Evolutionary conservation across 2,797 vertebrate species (phyloP), one percentile per base, ranked within the genome.

Genomic region (Sebastes goodei): DNA sequence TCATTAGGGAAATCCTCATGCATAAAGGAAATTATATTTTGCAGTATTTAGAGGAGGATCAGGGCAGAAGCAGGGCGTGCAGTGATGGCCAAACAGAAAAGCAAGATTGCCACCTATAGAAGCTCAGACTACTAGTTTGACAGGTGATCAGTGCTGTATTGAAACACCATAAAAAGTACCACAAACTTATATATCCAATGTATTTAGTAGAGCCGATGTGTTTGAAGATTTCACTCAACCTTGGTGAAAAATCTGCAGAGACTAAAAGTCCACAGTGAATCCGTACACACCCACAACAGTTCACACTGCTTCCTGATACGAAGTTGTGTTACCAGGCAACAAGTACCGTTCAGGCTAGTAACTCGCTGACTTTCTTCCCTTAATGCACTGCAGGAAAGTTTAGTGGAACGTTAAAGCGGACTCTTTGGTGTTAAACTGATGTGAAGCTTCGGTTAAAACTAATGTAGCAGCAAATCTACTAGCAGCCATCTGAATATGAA

Each of bases 291-390:
- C 74, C 83, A 90, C 89, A 86, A 81, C 71, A 73, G 61, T 67
- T 79, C 71, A 68, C 76, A 79, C 56, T 78, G 81, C 86, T 83
- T 84, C 84, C 88, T 81, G 80, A 80, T 84, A 74, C 82, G 79
- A 74, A 71, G 78, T 74, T 70, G 77, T 75, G 92, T 92, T 91
- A 76, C 90, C 86, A 85, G 80, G 90, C 89, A 93, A 93, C 88
- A 80, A 80, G 82, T 79, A 64, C 38, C 15, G n/a, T 71, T 86
- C 78, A 35, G 64, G 71, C 53, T 10, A 20, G 60, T 29, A 73
- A 76, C 79, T 73, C 21, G 6, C 30, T 55, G 76, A 71, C 69
- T 60, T 71, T 78, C 67, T 56, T 60, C 53, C 12, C 23, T 6
- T 33, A 2, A 6, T 49, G 63, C 52, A 20, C 33, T 21, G 74